Conservation (phyloP, 2,113 vertebrate species). For the Nycticryphes semicollaris region DNA sequence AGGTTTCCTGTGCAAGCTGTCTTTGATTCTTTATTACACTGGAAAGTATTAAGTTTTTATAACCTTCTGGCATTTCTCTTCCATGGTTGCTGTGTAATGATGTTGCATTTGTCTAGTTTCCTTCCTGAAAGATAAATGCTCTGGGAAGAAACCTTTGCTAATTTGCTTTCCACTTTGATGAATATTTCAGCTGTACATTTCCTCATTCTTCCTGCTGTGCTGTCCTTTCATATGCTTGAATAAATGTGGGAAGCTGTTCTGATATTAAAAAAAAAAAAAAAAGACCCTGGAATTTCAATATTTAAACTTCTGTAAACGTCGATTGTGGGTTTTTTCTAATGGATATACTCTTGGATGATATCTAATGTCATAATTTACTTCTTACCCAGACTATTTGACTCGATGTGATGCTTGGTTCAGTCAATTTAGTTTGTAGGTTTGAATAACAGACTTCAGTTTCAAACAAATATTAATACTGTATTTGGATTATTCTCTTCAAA, state of each 20-base stretch:
- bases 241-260: background rate
- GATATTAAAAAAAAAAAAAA: background rate
- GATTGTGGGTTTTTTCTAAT: background rate
- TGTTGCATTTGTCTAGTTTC: background rate
- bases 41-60: background rate
- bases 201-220: background rate
- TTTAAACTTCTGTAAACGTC: background rate
- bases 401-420: background rate
- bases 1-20: background rate
- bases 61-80: background rate
- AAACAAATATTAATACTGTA: background rate
- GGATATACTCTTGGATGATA: background rate
- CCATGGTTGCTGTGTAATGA: background rate
- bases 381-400: background rate
- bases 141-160: background rate
- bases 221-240: background rate
- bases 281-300: background rate
- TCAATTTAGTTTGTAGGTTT: background rate
- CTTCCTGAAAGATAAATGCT: background rate
- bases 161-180: background rate
- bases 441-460: background rate
- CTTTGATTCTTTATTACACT: background rate
- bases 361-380: background rate
- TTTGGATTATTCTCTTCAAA: background rate
- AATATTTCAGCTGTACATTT: background rate